Evolutionary conservation across 2,797 vertebrate genomes (phyloP).

Genomic region (Oreortyx pictus): DNA sequence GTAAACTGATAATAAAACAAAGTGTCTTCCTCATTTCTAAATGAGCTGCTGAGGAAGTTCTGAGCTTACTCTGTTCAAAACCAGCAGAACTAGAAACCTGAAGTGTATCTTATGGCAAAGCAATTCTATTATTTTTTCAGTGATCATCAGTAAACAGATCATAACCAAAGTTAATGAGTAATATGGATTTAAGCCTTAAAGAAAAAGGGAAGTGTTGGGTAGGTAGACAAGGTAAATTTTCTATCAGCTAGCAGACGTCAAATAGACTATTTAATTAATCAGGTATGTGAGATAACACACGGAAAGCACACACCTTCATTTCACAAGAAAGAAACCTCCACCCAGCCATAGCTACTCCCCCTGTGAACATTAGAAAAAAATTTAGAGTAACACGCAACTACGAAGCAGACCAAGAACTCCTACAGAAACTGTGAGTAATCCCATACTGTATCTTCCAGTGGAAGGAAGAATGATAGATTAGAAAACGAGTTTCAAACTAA

Average conservation of each 20-base stretch:
- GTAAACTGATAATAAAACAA: not conserved
- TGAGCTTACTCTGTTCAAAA: not conserved
- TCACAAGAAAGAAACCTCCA: conserved; percentile 27
- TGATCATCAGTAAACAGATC: not conserved
- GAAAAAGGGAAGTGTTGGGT: not conserved
- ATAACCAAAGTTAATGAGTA: not conserved
- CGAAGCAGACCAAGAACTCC: not conserved
- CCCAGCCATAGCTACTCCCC: not conserved
- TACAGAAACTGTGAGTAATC: not conserved
- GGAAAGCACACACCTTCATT: conserved; percentile 34
- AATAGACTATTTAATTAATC: conserved; percentile 5
- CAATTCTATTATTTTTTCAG: not conserved
- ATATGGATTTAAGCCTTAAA: not conserved
- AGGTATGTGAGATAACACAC: not conserved
- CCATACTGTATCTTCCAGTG: not conserved
- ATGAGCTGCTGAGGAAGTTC: not conserved
- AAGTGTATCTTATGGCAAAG: not conserved
- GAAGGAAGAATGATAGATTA: not conserved
- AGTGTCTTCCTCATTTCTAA: not conserved
- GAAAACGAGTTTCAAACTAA: not conserved
- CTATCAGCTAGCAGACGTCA: not conserved
- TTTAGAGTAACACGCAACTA: not conserved
- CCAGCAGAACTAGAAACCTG: not conserved
- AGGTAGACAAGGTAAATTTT: conserved; percentile 1
- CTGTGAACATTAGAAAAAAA: not conserved